Evolutionary conservation across 2,888 invertebrate genomes (phyloP), one percentile per base, ranked within the genome.

Genomic region (Zygogramma bicolorata): DNA sequence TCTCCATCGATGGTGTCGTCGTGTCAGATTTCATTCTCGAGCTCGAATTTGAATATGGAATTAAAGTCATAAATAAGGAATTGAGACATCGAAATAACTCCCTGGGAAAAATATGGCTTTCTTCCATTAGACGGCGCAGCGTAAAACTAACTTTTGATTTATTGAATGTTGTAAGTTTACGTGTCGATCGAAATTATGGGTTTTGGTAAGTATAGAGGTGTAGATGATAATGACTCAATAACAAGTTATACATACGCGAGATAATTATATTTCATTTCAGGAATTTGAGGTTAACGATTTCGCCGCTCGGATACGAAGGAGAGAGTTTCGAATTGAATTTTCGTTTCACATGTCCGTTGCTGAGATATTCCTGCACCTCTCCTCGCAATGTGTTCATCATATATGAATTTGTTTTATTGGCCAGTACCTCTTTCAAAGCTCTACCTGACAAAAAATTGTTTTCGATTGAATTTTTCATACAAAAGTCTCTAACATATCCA

Each of bases 161-260:
- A 73, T 73, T 73, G 25, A 73, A 61, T 73, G 65, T 57, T 53
- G 69, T 69, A 69, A 58, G 69, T 69, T 58, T 66, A 65, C 69
- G 73, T 69, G 66, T 73, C 73, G 57, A 65, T 68, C 70, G 40
- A 75, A 75, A 75, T 75, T 75, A 73, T 68, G 73, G 57, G 70
- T 72, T 72, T 61, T 61, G 62, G 53, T 72, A 70, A 70, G 65
- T 71, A 73, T 65, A 66, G 69, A 73, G 69, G 70, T 68, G 70
- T 65, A 68, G 70, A 72, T 70, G 75, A 72, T 72, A 75, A 75
- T 72, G 72, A 70, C 75, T 70, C 68, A 72, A 72, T 75, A 71
- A 75, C 70, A 70, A 72, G 70, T 75, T 75, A 70, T 68, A 66
- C 62, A 53, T 53, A 61, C 62, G 61, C 46, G 29, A 57, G 42